Conservation (phyloP, 2,113 vertebrate species). For the Chamaea fasciata region DNA sequence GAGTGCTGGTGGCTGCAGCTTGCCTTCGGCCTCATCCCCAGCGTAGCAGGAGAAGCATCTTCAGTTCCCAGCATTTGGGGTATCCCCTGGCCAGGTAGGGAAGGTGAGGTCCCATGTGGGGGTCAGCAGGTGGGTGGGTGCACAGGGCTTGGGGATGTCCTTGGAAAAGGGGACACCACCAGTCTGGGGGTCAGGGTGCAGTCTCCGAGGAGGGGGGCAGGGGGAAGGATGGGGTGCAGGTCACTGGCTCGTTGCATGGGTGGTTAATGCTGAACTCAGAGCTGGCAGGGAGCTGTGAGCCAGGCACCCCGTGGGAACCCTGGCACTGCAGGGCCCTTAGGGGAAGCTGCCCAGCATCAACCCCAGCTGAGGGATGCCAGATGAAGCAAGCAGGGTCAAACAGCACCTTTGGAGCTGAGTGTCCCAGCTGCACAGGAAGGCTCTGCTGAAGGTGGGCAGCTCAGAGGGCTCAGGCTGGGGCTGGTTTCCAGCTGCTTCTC, state of each 20-base stretch:
- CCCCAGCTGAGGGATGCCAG: fast-evolving
- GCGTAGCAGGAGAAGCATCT: background rate
- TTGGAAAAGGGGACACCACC: background rate
- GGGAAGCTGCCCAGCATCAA: background rate
- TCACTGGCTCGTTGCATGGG: fast-evolving
- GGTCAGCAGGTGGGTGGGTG: background rate
- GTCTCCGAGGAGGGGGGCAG: fast-evolving
- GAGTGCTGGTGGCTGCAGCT: background rate
- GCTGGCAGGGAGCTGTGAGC: background rate
- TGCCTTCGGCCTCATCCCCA: background rate
- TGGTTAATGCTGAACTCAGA: background rate
- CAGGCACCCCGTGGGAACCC: background rate
- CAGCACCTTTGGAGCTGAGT: fast-evolving
- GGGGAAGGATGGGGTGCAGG: background rate
- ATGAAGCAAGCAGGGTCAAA: background rate
- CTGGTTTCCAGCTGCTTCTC: background rate
- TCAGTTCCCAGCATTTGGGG: too few relatives aligned
- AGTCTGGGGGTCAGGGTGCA: background rate
- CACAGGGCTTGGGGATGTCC: background rate
- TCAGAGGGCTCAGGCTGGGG: background rate
- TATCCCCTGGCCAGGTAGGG: background rate
- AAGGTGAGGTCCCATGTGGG: background rate
- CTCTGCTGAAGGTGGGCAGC: background rate
- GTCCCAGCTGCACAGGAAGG: fast-evolving
- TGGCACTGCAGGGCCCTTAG: background rate